Evolutionary conservation across 2,113 vertebrate genomes (phyloP).

Genomic region (Dolichotis patagonum): DNA sequence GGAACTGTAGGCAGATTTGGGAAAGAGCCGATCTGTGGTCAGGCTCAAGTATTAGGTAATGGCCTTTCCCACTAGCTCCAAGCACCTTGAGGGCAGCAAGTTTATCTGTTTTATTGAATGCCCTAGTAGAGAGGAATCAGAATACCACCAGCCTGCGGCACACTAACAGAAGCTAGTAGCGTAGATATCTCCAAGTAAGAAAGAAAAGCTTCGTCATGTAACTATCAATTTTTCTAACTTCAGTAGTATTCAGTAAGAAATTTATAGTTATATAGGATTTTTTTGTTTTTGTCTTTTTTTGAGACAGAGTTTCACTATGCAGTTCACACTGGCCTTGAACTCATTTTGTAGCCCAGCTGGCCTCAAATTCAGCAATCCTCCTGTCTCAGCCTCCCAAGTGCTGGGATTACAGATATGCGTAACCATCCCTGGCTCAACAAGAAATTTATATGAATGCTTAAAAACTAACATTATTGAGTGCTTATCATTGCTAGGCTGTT

Average conservation of each 20-base stretch:
- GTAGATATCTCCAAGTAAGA: neutral
- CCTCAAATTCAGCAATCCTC: too few relatives aligned
- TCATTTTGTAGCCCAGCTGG: too few relatives aligned
- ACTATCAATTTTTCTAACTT: conserved; percentile 19
- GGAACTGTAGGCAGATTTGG: conserved; percentile 33
- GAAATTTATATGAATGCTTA: conserved; percentile 5
- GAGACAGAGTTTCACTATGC: too few relatives aligned
- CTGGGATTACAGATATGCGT: too few relatives aligned
- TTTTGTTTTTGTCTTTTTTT: too few relatives aligned
- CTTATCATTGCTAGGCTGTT: neutral
- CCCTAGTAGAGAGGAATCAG: neutral
- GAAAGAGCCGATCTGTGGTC: conserved; percentile 10
- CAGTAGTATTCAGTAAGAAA: neutral
- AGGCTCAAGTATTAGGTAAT: conserved; percentile 30
- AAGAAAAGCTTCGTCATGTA: conserved; percentile 27
- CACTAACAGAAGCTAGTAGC: neutral
- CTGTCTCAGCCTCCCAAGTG: too few relatives aligned
- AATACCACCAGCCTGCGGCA: neutral
- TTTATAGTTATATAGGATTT: too few relatives aligned
- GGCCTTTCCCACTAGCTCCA: neutral
- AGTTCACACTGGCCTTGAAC: too few relatives aligned
- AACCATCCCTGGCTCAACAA: neutral
- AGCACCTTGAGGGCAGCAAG: neutral
- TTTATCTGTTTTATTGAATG: neutral
- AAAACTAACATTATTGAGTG: neutral